A percentile compares a stretch with the other conserved stretches of the same genome.
Evolutionary conservation across 1,140 invertebrate species (phyloP).

Genomic region (Schlechtendalia chinensis): DNA sequence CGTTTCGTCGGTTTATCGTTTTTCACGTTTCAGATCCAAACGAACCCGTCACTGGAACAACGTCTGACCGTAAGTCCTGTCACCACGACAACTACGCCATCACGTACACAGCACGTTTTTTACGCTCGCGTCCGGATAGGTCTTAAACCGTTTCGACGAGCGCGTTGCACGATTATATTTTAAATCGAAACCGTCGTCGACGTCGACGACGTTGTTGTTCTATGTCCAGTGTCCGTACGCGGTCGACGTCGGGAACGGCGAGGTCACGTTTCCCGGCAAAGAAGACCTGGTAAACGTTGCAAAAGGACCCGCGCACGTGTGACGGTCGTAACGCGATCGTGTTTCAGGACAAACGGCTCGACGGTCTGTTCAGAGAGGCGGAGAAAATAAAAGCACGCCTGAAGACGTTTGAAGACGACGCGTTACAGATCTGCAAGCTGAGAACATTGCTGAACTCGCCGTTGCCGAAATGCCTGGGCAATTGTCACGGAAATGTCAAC

Average conservation of each 20-base stretch:
- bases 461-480: background rate
- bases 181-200: no score
- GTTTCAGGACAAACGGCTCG: conserved; percentile 1
- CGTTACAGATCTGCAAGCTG: background rate
- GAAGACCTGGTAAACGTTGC: conserved; percentile 24
- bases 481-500: background rate
- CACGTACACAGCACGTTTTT: no score
- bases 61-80: conserved; percentile 9
- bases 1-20: no score
- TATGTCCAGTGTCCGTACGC: conserved; percentile 22
- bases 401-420: background rate
- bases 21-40: background rate
- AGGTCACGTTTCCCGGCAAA: conserved; percentile 26
- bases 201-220: no score
- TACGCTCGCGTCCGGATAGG: no score
- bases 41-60: conserved; percentile 24
- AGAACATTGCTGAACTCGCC: background rate
- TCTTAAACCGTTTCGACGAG: no score
- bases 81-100: no score
- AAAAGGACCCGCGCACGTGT: no score
- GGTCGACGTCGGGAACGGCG: no score
- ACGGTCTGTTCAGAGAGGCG: background rate
- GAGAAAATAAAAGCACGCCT: background rate
- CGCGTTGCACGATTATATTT: no score
- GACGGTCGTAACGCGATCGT: no score